Conservation (phyloP, 2,797 vertebrate genomes). For the Lagocephalus sceleratus region DNA sequence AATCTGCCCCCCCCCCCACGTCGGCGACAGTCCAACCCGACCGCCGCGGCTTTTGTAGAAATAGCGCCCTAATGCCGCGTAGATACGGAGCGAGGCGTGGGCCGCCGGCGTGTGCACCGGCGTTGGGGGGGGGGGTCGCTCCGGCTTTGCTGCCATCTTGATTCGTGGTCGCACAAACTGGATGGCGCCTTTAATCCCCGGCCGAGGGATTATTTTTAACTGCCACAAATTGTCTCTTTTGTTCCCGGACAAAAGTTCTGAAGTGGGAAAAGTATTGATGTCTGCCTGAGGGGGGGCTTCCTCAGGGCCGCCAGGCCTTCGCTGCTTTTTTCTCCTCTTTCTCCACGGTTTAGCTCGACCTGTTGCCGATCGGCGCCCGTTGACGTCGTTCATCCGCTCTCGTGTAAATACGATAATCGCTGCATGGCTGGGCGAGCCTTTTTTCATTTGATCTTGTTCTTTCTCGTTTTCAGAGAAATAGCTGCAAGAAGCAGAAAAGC, state of each 20-base stretch:
- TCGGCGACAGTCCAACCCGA: conserved; percentile 26
- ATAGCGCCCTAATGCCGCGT: conserved; percentile 17
- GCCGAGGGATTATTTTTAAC: conserved; percentile 29
- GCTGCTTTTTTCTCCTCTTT: no score
- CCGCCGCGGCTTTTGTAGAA: conserved; percentile 35
- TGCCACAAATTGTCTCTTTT: conserved; percentile 8
- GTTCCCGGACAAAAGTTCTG: conserved; percentile 21
- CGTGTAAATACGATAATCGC: no score
- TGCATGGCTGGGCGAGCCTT: no score
- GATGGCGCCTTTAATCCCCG: conserved; percentile 24
- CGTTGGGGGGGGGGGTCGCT: conserved; percentile 1
- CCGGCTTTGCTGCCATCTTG: conserved; percentile 2
- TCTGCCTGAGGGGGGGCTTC: not conserved
- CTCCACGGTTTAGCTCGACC: no score
- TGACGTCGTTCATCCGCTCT: no score
- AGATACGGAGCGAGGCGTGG: conserved; percentile 3
- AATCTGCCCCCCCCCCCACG: conserved; percentile 23
- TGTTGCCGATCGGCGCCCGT: no score
- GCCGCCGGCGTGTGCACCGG: not conserved
- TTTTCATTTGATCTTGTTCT: no score
- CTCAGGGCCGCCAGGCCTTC: no score
- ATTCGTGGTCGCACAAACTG: conserved; percentile 2
- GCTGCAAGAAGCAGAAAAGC: no score
- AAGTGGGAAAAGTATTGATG: conserved; percentile 28
- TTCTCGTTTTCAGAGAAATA: no score